Conservation (phyloP, 2,797 vertebrate species). For the Chaenodraco wilsoni region DNA sequence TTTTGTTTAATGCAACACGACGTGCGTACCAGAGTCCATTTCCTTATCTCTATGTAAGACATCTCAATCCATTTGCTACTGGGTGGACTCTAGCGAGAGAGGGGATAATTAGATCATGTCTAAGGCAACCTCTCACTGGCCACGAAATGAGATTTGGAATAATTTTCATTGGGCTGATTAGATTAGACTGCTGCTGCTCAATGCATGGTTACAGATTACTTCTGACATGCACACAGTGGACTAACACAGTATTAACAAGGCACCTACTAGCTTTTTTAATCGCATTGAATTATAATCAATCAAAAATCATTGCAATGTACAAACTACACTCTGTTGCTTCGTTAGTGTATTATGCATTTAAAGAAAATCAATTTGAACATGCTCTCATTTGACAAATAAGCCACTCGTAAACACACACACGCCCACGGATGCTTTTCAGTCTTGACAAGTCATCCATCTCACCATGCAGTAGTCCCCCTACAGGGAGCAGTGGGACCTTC, state of each 20-base stretch:
- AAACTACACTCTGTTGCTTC: not conserved
- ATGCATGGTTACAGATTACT: slow-evolving; percentile 56
- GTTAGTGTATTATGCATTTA: not conserved
- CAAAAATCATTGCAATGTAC: slow-evolving; percentile 23
- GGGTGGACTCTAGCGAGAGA: slow-evolving; percentile 64
- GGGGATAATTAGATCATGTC: slow-evolving; percentile 80
- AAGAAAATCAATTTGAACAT: slow-evolving; percentile 4
- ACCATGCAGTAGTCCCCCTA: slow-evolving; percentile 41
- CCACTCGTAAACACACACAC: not conserved
- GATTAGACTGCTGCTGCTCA: slow-evolving; percentile 73
- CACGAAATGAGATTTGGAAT: slow-evolving; percentile 82
- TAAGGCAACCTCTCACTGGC: slow-evolving; percentile 76
- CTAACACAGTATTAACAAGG: slow-evolving; percentile 44
- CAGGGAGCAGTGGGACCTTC: slow-evolving; percentile 51
- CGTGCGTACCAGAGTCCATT: slow-evolving; percentile 67
- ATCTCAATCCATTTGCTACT: slow-evolving; percentile 78
- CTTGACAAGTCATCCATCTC: slow-evolving; percentile 48
- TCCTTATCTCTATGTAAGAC: slow-evolving; percentile 74
- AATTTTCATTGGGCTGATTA: slow-evolving; percentile 79
- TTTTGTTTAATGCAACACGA: slow-evolving; percentile 41
- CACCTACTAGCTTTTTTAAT: slow-evolving; percentile 18
- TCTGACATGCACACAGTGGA: slow-evolving; percentile 47
- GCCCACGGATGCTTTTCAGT: slow-evolving; percentile 49
- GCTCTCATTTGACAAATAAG: slow-evolving; percentile 21
- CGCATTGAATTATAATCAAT: slow-evolving; percentile 18